Evolutionary conservation across 2,113 vertebrate species (phyloP).

Genomic region (Choloepus hoffmanni): DNA sequence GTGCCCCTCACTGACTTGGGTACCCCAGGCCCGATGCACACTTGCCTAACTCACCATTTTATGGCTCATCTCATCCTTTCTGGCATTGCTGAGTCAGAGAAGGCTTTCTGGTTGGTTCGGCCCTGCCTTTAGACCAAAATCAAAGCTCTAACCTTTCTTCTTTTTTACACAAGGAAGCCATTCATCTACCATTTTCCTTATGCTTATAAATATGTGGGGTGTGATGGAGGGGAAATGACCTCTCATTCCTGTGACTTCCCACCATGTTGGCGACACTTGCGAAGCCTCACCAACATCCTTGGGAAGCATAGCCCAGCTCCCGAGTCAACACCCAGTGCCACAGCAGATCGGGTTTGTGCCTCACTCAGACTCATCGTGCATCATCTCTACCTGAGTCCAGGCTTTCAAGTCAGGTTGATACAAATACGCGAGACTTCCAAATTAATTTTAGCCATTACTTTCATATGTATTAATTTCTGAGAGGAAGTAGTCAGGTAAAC

Average conservation of each 20-base stretch:
- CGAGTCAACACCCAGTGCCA: not conserved
- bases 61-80: not conserved
- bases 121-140: not conserved
- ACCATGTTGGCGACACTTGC: not conserved
- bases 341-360: not conserved
- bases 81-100: not conserved
- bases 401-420: not conserved
- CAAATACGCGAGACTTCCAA: not conserved
- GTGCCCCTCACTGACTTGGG: not conserved
- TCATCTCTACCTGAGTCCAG: not conserved
- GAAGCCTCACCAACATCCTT: not conserved
- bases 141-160: not conserved
- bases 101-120: not conserved
- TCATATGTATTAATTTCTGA: conserved; percentile 16
- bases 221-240: not conserved
- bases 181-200: not conserved
- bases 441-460: conserved; percentile 17
- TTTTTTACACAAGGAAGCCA: not conserved
- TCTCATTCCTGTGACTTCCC: not conserved
- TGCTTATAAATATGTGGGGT: not conserved
- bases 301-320: not conserved
- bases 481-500: not conserved
- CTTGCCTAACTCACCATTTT: not conserved
- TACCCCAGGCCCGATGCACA: not conserved
- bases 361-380: not conserved